Percentiles rank a stretch among this genome's conserved stretches.
Evolutionary conservation across 2,113 vertebrate genomes (phyloP).

Genomic region (Clarias gariepinus): DNA sequence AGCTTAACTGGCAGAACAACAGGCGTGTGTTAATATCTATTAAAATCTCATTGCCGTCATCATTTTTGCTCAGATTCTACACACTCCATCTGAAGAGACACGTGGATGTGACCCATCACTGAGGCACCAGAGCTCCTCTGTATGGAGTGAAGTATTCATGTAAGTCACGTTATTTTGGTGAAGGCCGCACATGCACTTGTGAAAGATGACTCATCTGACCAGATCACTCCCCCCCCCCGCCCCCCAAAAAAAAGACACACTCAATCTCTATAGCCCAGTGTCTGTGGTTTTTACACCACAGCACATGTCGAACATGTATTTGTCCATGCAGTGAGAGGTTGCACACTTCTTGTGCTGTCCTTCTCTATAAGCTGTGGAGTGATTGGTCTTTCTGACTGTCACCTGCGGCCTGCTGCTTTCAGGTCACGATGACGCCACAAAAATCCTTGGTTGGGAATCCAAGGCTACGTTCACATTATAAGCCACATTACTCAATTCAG

Average conservation of each 20-base stretch:
- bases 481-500: no score
- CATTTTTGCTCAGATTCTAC: background rate
- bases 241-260: background rate
- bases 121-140: background rate
- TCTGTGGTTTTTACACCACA: background rate
- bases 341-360: background rate
- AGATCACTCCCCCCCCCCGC: background rate
- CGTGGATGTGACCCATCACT: background rate
- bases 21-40: background rate
- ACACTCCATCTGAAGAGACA: background rate
- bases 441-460: background rate
- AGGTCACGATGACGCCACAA: background rate
- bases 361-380: background rate
- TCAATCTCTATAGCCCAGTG: background rate
- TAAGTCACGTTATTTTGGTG: background rate
- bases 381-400: background rate
- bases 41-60: background rate
- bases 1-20: background rate
- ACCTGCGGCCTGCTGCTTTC: background rate
- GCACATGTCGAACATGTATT: background rate
- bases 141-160: no score
- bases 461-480: no score
- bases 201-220: background rate
- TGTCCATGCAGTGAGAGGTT: background rate
- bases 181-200: background rate